A percentile compares a stretch with the other conserved stretches of the same genome.
Evolutionary conservation across 2,797 vertebrate species (phyloP).

Genomic region (Distichodus sexfasciatus): DNA sequence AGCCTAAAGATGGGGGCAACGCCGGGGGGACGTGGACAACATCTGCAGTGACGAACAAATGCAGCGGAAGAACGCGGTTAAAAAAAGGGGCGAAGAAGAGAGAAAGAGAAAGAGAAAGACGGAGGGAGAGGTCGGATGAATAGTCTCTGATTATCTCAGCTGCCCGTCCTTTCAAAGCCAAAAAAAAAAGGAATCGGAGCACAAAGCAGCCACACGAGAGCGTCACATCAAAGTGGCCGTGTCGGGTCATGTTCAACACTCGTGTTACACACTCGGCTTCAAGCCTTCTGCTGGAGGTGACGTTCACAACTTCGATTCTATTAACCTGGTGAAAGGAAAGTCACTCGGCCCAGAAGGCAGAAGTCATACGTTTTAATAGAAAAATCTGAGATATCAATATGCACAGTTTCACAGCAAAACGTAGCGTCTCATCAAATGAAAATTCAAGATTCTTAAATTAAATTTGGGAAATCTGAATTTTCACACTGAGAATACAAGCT

Average conservation of each 20-base stretch:
- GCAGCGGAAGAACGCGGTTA: not conserved
- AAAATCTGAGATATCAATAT: no score
- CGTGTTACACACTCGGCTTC: slow-evolving; percentile 29
- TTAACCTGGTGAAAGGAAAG: no score
- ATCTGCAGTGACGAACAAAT: not conserved
- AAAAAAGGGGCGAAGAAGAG: not conserved
- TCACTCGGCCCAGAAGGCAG: no score
- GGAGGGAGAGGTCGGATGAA: slow-evolving; percentile 51
- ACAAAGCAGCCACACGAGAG: slow-evolving; percentile 42
- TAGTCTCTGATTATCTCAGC: slow-evolving; percentile 65
- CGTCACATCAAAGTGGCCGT: slow-evolving; percentile 34
- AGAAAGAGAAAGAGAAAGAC: not conserved
- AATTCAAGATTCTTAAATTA: no score
- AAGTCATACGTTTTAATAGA: no score
- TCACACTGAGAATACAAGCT: no score
- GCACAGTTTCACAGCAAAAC: no score
- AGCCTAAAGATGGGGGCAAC: not conserved
- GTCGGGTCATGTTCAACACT: slow-evolving; percentile 26
- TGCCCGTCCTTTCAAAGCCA: slow-evolving; percentile 55
- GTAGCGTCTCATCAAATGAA: no score
- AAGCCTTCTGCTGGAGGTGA: slow-evolving; percentile 53
- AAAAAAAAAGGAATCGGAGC: slow-evolving; percentile 49
- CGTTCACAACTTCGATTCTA: no score
- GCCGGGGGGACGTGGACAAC: not conserved
- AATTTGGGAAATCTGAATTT: no score